Conservation (phyloP, 2,113 vertebrate species). For the Xenopus laevis region DNA sequence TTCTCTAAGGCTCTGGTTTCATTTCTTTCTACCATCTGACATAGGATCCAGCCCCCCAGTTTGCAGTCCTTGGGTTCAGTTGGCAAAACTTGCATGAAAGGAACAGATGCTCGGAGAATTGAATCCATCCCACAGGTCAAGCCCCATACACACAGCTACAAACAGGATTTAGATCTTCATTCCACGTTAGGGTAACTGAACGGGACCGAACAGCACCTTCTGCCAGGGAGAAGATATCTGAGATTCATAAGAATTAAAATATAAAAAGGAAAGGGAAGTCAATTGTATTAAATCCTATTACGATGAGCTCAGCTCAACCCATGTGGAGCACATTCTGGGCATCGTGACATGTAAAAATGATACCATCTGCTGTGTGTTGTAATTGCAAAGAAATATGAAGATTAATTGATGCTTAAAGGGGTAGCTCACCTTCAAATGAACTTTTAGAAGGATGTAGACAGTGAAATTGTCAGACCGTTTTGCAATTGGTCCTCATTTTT, state of each 20-base stretch:
- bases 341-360: conserved; percentile 20
- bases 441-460: too few species aligned
- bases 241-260: background rate
- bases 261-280: background rate
- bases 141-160: too few species aligned
- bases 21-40: background rate
- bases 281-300: conserved; percentile 14
- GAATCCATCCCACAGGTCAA: conserved; percentile 16
- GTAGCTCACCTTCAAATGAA: too few species aligned
- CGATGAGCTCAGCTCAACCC: conserved; percentile 3
- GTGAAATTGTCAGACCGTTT: too few species aligned
- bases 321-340: conserved; percentile 10
- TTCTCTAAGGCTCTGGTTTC: conserved; percentile 27
- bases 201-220: background rate
- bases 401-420: conserved; percentile 5
- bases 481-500: too few species aligned
- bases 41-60: conserved; percentile 13
- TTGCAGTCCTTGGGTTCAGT: conserved; percentile 9
- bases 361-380: conserved; percentile 15
- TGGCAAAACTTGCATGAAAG: conserved; percentile 8
- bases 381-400: conserved; percentile 10
- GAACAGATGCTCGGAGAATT: conserved; percentile 34
- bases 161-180: too few species aligned
- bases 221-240: background rate
- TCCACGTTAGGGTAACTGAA: too few species aligned